Evolutionary conservation across 2,888 invertebrate species (phyloP).

Genomic region (Acrocera orbiculus): DNA sequence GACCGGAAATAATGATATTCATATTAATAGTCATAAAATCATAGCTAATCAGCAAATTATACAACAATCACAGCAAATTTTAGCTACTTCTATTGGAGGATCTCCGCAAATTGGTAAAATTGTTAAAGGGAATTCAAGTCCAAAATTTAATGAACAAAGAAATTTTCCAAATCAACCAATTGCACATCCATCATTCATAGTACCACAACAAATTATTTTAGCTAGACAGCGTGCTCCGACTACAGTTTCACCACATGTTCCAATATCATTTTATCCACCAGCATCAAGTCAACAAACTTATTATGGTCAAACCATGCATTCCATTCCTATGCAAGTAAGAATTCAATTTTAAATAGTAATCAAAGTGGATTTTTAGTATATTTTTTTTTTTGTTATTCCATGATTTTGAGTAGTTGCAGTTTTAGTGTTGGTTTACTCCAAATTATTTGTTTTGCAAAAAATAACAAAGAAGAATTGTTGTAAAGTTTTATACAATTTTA

Average conservation of each 20-base stretch:
- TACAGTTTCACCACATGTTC: conserved; percentile 20
- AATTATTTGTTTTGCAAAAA: too few species aligned
- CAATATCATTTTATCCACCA: conserved; percentile 24
- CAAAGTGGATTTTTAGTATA: too few species aligned
- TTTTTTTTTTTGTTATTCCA: too few species aligned
- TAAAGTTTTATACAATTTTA: too few species aligned
- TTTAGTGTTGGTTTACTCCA: too few species aligned
- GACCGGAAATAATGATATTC: too few species aligned
- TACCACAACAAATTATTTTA: too few species aligned
- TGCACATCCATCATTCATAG: conserved; percentile 28
- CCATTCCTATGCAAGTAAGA: conserved; percentile 27
- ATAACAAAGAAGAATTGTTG: too few species aligned
- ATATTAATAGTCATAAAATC: too few species aligned
- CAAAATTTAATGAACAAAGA: conserved; percentile 11
- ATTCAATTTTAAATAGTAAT: neutral
- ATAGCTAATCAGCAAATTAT: too few species aligned
- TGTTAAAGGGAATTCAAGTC: conserved; percentile 11
- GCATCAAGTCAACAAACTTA: conserved; percentile 15
- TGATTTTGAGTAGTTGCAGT: too few species aligned
- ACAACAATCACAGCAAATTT: conserved; percentile 4
- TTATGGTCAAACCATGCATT: conserved; percentile 29
- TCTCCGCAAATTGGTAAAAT: conserved; percentile 10
- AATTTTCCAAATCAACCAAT: conserved; percentile 21
- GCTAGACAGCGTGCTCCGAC: too few species aligned
- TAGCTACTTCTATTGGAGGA: conserved; percentile 6